Base-by-base conservation (phyloP, 2,113 vertebrate genomes). In the Megatriorchis doriae region DNA sequence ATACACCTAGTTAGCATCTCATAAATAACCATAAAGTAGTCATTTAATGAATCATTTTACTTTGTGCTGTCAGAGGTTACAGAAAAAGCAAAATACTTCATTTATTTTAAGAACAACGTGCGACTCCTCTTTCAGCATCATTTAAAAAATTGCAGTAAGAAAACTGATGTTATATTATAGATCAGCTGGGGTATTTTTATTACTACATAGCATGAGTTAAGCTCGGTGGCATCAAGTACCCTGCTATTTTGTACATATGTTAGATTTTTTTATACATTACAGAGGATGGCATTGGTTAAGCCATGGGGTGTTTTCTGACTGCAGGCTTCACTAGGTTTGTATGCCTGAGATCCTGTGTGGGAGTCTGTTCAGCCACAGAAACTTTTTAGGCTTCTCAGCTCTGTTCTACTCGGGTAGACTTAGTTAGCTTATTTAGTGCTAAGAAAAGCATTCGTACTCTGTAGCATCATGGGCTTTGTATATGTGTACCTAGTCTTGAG, bases 21-120 rank as follows among this genome's bases (percentile, higher is more conserved):
- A 98, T 98, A 98, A 98, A 98, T 98, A 98, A 97, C 97, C 97
- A 98, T 98, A 95, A 95, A 93, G 93, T 94, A 94, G 94, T 90
- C 93, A 98, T 95, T 98, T 97, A 98, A 98, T 98, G 97, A 98
- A 97, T 98, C 95, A 95, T 97, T 97, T 97, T 95, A 96, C 94
- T 97, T 96, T 97, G 82, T 96, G 96, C 97, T 98, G 97, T 98
- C 98, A 98, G 96, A 98, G 97, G 97, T 97, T 98, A 98, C 93
- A 88, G 88, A 90, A 95, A 95, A 97, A 96, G 95, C 95, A 97
- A 98, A 98, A 95, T 43, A 92, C 79, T 96, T 97, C 16, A 50
- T 97, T 98, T 98, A 98, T 97, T 98, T 98, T 97, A 94, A 97
- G 97, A 97, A 96, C 32, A 71, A 95, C 86, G 92, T 81, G 61